Evolutionary conservation across 2,113 vertebrate species (phyloP).

Genomic region (Pleuronectes platessa): DNA sequence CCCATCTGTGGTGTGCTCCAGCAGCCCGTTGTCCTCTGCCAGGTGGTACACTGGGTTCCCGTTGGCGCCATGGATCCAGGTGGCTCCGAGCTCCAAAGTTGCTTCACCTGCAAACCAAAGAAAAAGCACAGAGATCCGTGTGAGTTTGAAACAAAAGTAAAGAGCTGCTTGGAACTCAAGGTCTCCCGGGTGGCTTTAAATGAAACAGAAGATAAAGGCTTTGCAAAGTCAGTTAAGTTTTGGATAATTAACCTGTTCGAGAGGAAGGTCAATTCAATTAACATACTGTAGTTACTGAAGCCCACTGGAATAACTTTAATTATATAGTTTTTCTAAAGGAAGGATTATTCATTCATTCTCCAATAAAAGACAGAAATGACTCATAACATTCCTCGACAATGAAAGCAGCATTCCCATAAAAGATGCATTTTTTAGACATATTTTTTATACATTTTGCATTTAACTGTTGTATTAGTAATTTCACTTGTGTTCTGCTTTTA

Average conservation of each 20-base stretch:
- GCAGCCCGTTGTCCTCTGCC: conserved; percentile 96
- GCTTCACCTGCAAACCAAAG: conserved; percentile 83
- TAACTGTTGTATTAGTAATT: not conserved
- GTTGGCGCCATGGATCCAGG: conserved; percentile 98
- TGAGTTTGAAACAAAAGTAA: not conserved
- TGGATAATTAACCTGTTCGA: not conserved
- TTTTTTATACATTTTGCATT: not conserved
- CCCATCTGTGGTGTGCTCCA: conserved; percentile 93
- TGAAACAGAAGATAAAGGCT: not conserved
- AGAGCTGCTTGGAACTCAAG: not conserved
- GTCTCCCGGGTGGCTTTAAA: not conserved
- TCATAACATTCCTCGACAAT: not conserved
- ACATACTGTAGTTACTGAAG: conserved; percentile 2
- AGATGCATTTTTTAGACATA: too few relatives aligned
- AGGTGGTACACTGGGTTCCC: conserved; percentile 99
- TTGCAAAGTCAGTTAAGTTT: not conserved
- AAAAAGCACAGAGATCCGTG: not conserved
- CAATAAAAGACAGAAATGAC: not conserved
- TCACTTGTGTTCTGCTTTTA: too few relatives aligned
- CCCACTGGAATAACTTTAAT: not conserved
- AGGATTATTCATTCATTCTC: not conserved
- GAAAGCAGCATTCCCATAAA: too few relatives aligned
- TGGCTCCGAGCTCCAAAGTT: conserved; percentile 98
- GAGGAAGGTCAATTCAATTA: conserved; percentile 7
- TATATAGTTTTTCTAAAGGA: not conserved